Conservation (phyloP, 2,888 invertebrate species). For the Baccha elongata region DNA sequence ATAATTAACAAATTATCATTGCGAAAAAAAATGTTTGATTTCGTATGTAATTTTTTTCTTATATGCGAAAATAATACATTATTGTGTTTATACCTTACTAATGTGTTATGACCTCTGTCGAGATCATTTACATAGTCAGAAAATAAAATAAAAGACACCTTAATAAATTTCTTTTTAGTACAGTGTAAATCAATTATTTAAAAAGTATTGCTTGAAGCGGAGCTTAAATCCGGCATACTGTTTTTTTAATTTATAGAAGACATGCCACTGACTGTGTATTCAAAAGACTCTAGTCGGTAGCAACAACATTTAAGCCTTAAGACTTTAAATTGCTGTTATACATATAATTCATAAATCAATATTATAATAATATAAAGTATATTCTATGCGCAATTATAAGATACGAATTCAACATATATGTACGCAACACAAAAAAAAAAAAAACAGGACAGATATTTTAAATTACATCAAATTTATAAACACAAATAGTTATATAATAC, state of each 20-base stretch:
- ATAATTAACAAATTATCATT: constrained; percentile 57
- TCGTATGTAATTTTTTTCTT: constrained; percentile 39
- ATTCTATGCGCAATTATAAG: background rate
- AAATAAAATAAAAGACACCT: no score
- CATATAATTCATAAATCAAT: constrained; percentile 28
- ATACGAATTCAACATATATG: constrained; percentile 43
- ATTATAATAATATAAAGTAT: constrained; percentile 26
- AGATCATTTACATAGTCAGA: no score
- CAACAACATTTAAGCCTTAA: constrained; percentile 10
- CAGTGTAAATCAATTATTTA: no score
- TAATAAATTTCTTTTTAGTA: constrained; percentile 21
- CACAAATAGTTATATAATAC: constrained; percentile 61
- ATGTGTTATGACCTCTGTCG: no score
- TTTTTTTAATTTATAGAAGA: background rate
- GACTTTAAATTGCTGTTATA: constrained; percentile 24
- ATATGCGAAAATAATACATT: constrained; percentile 34
- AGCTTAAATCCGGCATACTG: no score
- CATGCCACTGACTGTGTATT: constrained; percentile 2
- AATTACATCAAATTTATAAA: constrained; percentile 53
- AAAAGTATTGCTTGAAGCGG: no score
- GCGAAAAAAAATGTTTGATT: constrained; percentile 54
- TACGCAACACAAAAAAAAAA: constrained; percentile 33
- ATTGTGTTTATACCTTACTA: background rate
- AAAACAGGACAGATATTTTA: constrained; percentile 51
- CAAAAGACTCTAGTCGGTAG: constrained; percentile 8